phyloP scores from a whole-genome alignment of 2,888 invertebrate species.

The Xestia ashworthii region DNA sequence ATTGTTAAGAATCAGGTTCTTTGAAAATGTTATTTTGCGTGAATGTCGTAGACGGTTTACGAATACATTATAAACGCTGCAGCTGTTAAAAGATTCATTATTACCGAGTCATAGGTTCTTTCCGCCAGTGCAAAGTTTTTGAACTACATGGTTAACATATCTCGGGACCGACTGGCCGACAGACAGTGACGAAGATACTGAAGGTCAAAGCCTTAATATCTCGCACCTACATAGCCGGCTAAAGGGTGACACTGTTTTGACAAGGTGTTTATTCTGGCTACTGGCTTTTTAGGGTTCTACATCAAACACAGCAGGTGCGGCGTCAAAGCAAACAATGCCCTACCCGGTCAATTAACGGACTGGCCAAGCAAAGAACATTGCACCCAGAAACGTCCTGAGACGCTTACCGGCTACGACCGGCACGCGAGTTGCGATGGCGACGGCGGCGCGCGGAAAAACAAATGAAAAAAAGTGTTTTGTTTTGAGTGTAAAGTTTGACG shows the following conservation, averaged over 20 bases:
- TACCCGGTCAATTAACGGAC: conserved; percentile 80
- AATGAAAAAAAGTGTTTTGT: neutral
- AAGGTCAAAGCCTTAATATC: conserved; percentile 18
- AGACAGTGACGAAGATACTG: neutral
- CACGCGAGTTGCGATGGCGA: neutral
- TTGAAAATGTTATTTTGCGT: neutral
- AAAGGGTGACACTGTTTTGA: conserved; percentile 23
- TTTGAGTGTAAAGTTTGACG: neutral
- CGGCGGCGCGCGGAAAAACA: neutral
- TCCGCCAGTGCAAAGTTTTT: neutral
- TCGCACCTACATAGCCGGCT: neutral
- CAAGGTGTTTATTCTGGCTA: conserved; percentile 56
- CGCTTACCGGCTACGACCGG: conserved; percentile 5
- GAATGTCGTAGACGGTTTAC: neutral
- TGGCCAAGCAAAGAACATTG: conserved; percentile 68
- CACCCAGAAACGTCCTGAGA: conserved; percentile 49
- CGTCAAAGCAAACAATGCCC: conserved; percentile 79
- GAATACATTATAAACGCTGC: neutral
- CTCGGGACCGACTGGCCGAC: neutral
- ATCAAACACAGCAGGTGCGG: conserved; percentile 79
- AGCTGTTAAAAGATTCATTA: neutral
- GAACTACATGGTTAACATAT: neutral
- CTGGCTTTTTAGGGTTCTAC: conserved; percentile 51
- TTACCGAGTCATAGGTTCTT: neutral
- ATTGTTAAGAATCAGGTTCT: no score